Conservation (phyloP, 2,113 vertebrate genomes). For the Desmodus rotundus region DNA sequence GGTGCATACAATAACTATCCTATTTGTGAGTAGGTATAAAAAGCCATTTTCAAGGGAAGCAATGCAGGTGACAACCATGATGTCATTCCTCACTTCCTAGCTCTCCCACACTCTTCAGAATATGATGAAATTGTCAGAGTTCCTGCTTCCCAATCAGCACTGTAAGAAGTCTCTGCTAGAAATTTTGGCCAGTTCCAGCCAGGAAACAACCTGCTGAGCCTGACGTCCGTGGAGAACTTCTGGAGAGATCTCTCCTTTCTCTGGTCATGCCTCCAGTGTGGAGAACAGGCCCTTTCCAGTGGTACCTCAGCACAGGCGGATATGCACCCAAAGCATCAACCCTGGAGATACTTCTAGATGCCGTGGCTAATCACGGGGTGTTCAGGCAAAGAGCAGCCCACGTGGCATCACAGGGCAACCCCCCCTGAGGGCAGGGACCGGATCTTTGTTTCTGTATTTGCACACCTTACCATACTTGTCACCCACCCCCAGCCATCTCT, state of each 20-base stretch:
- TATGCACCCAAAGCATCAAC: neutral
- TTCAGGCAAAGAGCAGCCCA: neutral
- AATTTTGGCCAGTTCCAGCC: neutral
- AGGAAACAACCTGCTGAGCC: neutral
- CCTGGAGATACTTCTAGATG: neutral
- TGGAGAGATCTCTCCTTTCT: neutral
- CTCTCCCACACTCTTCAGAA: neutral
- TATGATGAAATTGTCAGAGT: neutral
- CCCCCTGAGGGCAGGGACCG: neutral
- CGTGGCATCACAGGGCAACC: neutral
- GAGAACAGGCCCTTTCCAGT: neutral
- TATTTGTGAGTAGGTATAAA: neutral
- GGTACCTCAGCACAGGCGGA: neutral
- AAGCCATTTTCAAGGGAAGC: neutral
- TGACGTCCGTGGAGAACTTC: neutral
- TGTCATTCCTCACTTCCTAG: neutral
- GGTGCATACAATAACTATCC: neutral
- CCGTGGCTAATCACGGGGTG: no score
- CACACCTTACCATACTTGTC: neutral
- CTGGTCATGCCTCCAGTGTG: neutral
- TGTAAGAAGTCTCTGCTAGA: neutral
- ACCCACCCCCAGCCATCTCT: rapidly evolving
- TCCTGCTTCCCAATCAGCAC: neutral
- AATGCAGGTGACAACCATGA: neutral
- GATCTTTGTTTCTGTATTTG: neutral